phyloP scores from a whole-genome alignment of 2,888 invertebrate species.

The Lithophane leautieri region DNA sequence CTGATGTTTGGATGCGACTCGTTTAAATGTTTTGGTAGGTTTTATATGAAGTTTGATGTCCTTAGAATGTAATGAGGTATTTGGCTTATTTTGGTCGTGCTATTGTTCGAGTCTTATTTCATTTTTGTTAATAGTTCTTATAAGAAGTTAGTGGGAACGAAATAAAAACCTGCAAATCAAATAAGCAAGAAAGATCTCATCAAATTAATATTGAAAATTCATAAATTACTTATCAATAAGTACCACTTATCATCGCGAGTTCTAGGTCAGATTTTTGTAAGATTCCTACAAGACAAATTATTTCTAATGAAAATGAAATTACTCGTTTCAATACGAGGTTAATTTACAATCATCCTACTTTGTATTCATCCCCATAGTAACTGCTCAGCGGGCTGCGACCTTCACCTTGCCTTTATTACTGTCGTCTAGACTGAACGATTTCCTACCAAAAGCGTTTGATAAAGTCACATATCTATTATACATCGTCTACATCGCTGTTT shows the following conservation, averaged over 20 bases:
- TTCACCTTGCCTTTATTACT: conserved; percentile 81
- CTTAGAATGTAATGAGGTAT: conserved; percentile 13
- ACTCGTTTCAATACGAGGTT: conserved; percentile 71
- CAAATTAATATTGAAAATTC: not conserved
- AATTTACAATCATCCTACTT: conserved; percentile 74
- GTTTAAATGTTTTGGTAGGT: conserved; percentile 25
- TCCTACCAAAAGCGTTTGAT: conserved; percentile 69
- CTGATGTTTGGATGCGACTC: conserved; percentile 45
- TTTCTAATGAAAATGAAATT: conserved; percentile 59
- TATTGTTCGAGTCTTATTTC: conserved; percentile 13
- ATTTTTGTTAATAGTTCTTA: conserved; percentile 10
- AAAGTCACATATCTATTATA: conserved; percentile 30
- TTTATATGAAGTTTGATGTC: conserved; percentile 11
- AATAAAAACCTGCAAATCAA: not conserved
- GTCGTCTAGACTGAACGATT: conserved; percentile 72
- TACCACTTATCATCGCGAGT: conserved; percentile 26
- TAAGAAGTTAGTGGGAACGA: not conserved
- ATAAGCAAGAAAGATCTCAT: conserved; percentile 17
- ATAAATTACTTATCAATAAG: conserved; percentile 14
- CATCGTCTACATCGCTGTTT: conserved; percentile 61
- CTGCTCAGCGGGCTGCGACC: conserved; percentile 73
- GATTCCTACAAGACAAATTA: conserved; percentile 56
- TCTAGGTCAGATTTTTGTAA: conserved; percentile 59
- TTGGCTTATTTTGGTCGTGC: not conserved
- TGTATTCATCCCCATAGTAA: conserved; percentile 77